Percentiles rank a stretch among this genome's conserved stretches.
These are phyloP conservation scores for Mizuhopecten yessoensis DNA, from an alignment of 1,140 invertebrate species.

Conservation along the genomic window DNA sequence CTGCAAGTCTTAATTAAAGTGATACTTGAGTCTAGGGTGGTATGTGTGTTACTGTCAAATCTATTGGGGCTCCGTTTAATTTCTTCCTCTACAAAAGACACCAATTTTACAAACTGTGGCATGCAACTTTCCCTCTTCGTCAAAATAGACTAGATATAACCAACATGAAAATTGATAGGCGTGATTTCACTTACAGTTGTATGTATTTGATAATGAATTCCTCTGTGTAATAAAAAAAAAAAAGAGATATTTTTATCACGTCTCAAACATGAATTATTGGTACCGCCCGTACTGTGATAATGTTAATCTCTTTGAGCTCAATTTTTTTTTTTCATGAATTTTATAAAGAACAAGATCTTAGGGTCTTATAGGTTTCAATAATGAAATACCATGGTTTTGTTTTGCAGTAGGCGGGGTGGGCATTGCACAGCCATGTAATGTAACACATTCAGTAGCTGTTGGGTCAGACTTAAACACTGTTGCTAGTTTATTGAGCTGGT, in stretches of 20 bases:
- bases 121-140: neutral
- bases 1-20: slow-evolving; percentile 34
- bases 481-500: too few species aligned
- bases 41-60: neutral
- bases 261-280: neutral
- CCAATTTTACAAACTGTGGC: neutral
- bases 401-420: too few species aligned
- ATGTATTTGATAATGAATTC: neutral
- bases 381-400: neutral
- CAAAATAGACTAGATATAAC: neutral
- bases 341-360: neutral
- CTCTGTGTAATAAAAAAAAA: neutral
- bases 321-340: neutral
- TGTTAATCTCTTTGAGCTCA: neutral
- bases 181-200: slow-evolving; percentile 4
- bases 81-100: neutral
- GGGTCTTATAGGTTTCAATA: neutral
- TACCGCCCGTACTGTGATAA: slow-evolving; percentile 17
- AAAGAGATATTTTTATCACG: neutral
- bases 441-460: too few species aligned
- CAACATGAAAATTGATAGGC: neutral
- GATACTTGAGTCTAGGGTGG: slow-evolving; percentile 36
- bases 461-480: too few species aligned
- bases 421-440: too few species aligned
- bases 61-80: neutral